Base-by-base conservation (phyloP, 2,888 invertebrate genomes). In the Stenodera caucasica region DNA sequence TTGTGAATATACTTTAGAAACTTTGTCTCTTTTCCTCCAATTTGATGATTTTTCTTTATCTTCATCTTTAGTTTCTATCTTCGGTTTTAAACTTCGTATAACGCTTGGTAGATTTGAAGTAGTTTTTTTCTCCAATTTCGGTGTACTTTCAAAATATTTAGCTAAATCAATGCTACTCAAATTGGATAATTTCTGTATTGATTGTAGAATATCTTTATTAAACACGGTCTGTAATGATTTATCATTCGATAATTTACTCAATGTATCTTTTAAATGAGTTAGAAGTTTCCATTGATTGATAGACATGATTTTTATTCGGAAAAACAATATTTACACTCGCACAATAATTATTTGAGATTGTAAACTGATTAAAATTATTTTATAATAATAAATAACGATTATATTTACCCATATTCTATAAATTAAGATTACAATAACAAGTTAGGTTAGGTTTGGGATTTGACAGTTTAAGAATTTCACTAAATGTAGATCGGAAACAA, bases 181-280 rank as follows among this genome's bases (percentile, higher is more conserved):
- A 0, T 76, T 74, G 40, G 78, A 77, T 15, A 82, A 67, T 70
- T 80, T 83, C 65, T 84, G 81, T 21, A 83, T 69, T 12, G 81
- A 67, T 2, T 80, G 78, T 0, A 80, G 70, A 77, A 83, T 81
- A 54, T 84, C 82, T 67, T 81, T 84, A 60, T 77, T 81, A 4
- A 84, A 53, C 5, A 76, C 68, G 15, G 79, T 72, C 33, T 81
- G 80, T 14, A 81, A 59, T 51, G 77, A 78, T 63, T 79, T 82
- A 26, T 83, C 81, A 33, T 75, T 79, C 9, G 79, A 76, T 14
- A 80, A 71, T 69, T 81, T 82, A 14, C 74, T 72, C 0, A 82
- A 58, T 60, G 81, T 79, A 14, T 82, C 81, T 66, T 80, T 82
- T 3, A 84, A 63, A 49, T 81, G 81, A 2, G 73, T 70, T 26